Percentiles rank a stretch among this genome's conserved stretches.
These are phyloP conservation scores for Melanostoma mellinum DNA, from an alignment of 2,888 invertebrate genomes.

Conservation along the genomic window DNA sequence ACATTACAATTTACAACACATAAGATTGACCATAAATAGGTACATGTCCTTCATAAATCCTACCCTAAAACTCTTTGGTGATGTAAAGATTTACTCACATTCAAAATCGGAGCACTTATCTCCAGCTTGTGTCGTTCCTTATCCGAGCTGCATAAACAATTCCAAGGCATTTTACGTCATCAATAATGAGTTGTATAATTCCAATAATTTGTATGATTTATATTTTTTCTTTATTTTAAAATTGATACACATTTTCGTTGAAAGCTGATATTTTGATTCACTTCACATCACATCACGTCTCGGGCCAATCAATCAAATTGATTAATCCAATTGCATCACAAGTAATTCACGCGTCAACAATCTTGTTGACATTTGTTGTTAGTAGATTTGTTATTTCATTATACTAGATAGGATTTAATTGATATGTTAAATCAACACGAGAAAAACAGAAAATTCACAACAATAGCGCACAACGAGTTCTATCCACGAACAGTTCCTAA, in stretches of 20 bases:
- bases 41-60: no score
- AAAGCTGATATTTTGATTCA: slow-evolving; percentile 37
- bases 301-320: slow-evolving; percentile 45
- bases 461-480: slow-evolving; percentile 17
- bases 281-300: slow-evolving; percentile 40
- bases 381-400: slow-evolving; percentile 1
- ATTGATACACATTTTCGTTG: slow-evolving; percentile 65
- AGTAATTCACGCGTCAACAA: slow-evolving; percentile 29
- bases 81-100: slow-evolving; percentile 41
- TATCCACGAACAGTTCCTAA: slow-evolving; percentile 52
- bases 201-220: slow-evolving; percentile 13
- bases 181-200: slow-evolving; percentile 27
- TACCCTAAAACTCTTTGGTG: no score
- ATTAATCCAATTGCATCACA: slow-evolving; percentile 22
- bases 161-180: slow-evolving; percentile 69
- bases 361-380: slow-evolving; percentile 25
- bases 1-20: no score
- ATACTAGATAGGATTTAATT: slow-evolving; percentile 6
- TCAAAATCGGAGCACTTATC: slow-evolving; percentile 66
- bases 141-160: slow-evolving; percentile 70
- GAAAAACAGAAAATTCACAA: slow-evolving; percentile 1
- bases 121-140: slow-evolving; percentile 62
- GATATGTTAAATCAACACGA: not conserved
- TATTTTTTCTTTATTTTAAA: slow-evolving; percentile 65
- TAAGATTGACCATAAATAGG: no score